Conservation (phyloP, 1,140 invertebrate genomes). For the Anagrus nilaparvatae region DNA sequence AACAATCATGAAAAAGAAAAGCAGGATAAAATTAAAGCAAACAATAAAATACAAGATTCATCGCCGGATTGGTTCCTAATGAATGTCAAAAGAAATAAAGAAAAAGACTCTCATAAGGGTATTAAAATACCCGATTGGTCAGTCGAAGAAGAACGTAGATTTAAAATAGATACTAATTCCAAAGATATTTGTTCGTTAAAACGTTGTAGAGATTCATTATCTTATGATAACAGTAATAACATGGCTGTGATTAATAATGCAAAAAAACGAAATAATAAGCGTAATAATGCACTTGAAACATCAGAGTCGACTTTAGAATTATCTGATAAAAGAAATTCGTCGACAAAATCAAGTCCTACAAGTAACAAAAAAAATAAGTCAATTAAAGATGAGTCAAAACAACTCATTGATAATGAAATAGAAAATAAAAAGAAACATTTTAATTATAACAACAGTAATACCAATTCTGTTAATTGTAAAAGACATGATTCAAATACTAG, state of each 20-base stretch:
- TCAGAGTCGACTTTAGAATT: conserved; percentile 7
- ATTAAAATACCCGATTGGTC: conserved; percentile 31
- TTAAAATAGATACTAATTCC: conserved; percentile 30
- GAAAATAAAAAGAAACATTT: conserved; percentile 26
- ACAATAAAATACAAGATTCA: conserved; percentile 18
- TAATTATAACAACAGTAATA: conserved; percentile 18
- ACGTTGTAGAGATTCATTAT: conserved; percentile 13
- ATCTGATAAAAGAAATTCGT: conserved; percentile 3
- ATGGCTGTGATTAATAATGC: neutral
- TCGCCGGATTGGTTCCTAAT: conserved; percentile 25
- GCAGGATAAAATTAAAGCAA: conserved; percentile 18
- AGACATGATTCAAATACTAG: conserved; percentile 31
- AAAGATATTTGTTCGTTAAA: conserved; percentile 23
- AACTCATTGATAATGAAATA: conserved; percentile 23
- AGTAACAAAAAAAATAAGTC: conserved; percentile 25
- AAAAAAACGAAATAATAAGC: conserved; percentile 21
- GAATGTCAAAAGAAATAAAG: conserved; percentile 28
- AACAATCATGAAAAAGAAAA: conserved; percentile 17
- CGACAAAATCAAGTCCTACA: conserved; percentile 24
- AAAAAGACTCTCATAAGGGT: conserved; percentile 24
- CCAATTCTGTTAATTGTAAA: conserved; percentile 30
- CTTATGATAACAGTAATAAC: neutral
- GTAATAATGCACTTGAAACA: conserved; percentile 11
- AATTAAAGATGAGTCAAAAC: conserved; percentile 27
- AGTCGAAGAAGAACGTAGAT: conserved; percentile 29